Conservation (phyloP, 2,797 vertebrate genomes). For the Leptodactylus fallax region DNA sequence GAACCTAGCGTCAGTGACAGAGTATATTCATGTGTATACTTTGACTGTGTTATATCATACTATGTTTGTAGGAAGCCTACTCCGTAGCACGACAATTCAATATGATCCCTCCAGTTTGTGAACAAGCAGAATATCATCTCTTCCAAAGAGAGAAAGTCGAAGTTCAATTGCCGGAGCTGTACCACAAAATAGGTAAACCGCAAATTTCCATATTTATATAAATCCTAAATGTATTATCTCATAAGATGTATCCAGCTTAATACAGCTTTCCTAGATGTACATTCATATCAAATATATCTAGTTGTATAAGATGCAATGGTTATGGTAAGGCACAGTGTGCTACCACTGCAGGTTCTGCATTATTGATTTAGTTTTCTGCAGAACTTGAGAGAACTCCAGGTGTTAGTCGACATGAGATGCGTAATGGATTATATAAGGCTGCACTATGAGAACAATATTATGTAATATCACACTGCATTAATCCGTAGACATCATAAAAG, state of each 20-base stretch:
- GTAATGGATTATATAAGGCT: not conserved
- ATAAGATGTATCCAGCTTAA: not conserved
- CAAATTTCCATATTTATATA: not conserved
- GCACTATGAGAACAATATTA: not conserved
- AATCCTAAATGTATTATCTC: not conserved
- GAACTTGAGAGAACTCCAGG: not conserved
- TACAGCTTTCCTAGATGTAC: too few species aligned
- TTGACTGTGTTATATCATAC: not conserved
- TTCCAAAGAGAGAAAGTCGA: constrained; percentile 99
- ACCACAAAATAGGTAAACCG: constrained; percentile 95
- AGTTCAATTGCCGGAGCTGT: constrained; percentile 94
- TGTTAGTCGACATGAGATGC: not conserved
- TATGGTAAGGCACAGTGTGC: not conserved
- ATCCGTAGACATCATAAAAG: not conserved
- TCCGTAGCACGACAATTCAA: constrained; percentile 98
- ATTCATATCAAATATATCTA: not conserved
- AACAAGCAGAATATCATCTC: constrained; percentile 97
- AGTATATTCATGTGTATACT: not conserved
- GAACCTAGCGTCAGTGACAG: too few species aligned
- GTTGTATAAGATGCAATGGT: not conserved
- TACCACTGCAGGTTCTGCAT: not conserved
- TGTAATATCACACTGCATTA: not conserved
- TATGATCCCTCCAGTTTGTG: constrained; percentile 96
- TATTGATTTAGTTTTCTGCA: not conserved
- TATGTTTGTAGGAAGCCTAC: constrained; percentile 88